phyloP scores from a whole-genome alignment of 2,888 invertebrate genomes.

The Tryphoninae sp. region DNA sequence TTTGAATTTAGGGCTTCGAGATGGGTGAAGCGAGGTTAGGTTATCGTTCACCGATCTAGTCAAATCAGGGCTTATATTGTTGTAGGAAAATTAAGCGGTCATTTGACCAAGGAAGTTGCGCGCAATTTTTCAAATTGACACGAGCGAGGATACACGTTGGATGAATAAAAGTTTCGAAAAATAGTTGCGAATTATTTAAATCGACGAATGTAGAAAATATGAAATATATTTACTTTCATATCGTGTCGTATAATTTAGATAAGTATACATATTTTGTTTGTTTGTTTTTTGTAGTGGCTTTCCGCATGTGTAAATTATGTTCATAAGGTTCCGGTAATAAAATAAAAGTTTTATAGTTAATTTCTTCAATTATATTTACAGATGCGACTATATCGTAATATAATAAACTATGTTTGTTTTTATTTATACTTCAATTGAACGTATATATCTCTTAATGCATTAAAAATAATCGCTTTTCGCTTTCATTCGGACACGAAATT shows the following conservation, averaged over 20 bases:
- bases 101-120: neutral
- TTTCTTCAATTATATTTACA: constrained; percentile 58
- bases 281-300: constrained; percentile 34
- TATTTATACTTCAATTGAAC: constrained; percentile 55
- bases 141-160: neutral
- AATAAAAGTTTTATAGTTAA: constrained; percentile 69
- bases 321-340: constrained; percentile 72
- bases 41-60: neutral
- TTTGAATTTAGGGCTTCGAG: too few species aligned
- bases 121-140: neutral
- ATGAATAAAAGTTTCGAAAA: neutral
- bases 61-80: neutral
- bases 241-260: constrained; percentile 78
- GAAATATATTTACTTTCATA: constrained; percentile 79
- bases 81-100: neutral
- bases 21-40: too few species aligned
- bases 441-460: constrained; percentile 54
- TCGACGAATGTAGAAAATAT: constrained; percentile 75
- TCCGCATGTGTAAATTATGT: constrained; percentile 64
- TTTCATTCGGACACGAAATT: constrained; percentile 66
- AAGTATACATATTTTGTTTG: constrained; percentile 76
- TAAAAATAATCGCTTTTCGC: constrained; percentile 66
- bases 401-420: constrained; percentile 52
- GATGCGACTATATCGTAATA: constrained; percentile 52
- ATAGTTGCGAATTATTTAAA: constrained; percentile 6